Evolutionary conservation across 2,888 invertebrate genomes (phyloP).

Genomic region (Rhimphoctona megacephalus): DNA sequence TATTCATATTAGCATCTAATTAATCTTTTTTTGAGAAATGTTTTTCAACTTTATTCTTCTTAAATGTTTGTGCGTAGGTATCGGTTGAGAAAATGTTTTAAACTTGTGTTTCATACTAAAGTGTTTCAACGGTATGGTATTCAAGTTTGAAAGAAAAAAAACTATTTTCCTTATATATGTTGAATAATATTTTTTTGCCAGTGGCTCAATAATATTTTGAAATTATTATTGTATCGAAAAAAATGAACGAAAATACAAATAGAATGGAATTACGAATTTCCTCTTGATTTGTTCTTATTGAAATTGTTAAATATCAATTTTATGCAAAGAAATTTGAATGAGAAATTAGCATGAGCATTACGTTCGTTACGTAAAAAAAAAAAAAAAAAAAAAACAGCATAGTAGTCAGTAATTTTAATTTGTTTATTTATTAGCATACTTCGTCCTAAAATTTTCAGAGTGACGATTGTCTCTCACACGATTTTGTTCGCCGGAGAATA

Average conservation of each 20-base stretch:
- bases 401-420: background rate
- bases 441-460: background rate
- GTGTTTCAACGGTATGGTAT: no score
- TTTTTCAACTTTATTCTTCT: background rate
- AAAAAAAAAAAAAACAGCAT: no score
- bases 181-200: background rate
- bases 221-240: no score
- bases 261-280: no score
- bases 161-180: background rate
- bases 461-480: background rate
- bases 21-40: background rate
- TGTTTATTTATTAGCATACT: background rate
- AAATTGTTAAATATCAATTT: background rate
- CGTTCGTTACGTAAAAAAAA: background rate
- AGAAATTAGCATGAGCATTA: no score
- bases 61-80: no score
- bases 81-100: background rate
- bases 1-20: background rate
- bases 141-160: no score
- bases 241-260: no score
- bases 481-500: background rate
- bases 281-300: background rate
- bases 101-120: background rate
- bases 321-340: background rate
- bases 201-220: no score